These are phyloP conservation scores for Todiramphus saurophagus DNA, from an alignment of 2,113 vertebrate species.

Conservation along the genomic window DNA sequence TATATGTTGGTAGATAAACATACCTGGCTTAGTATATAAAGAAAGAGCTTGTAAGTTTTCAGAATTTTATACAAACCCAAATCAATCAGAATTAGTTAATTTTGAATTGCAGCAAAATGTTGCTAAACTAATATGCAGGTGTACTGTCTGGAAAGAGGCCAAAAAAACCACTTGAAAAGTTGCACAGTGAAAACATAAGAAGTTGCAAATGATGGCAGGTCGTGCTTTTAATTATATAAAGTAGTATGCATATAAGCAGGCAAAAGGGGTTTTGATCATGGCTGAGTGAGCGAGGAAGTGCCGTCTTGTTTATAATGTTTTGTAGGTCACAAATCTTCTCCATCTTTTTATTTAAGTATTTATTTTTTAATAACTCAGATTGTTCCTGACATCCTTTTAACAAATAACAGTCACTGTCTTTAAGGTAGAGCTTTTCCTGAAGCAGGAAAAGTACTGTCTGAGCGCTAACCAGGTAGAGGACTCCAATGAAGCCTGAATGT, in stretches of 20 bases:
- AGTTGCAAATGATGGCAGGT: slow-evolving; percentile 61
- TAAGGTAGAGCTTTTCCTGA: background rate
- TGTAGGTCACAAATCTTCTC: slow-evolving; percentile 41
- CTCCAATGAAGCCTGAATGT: background rate
- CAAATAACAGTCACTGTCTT: background rate
- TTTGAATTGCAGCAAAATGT: slow-evolving; percentile 65
- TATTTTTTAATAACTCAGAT: slow-evolving; percentile 20
- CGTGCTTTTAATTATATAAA: slow-evolving; percentile 71
- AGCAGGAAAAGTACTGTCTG: background rate
- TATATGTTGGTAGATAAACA: background rate
- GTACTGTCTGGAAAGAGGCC: slow-evolving; percentile 70
- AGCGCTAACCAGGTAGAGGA: background rate
- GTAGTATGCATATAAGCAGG: slow-evolving; percentile 44
- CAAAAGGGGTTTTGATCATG: slow-evolving; percentile 61
- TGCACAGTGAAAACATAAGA: slow-evolving; percentile 64
- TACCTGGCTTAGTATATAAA: slow-evolving; percentile 16
- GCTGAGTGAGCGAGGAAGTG: slow-evolving; percentile 52
- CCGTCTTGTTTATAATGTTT: slow-evolving; percentile 43
- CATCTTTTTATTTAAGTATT: background rate
- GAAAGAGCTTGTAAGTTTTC: background rate
- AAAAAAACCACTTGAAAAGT: slow-evolving; percentile 62
- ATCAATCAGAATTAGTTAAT: slow-evolving; percentile 71
- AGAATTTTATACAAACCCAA: slow-evolving; percentile 58
- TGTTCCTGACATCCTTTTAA: background rate
- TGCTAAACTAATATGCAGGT: slow-evolving; percentile 69